These are phyloP conservation scores for Volucella bombylans DNA, from an alignment of 2,888 invertebrate species.

Conservation along the genomic window DNA sequence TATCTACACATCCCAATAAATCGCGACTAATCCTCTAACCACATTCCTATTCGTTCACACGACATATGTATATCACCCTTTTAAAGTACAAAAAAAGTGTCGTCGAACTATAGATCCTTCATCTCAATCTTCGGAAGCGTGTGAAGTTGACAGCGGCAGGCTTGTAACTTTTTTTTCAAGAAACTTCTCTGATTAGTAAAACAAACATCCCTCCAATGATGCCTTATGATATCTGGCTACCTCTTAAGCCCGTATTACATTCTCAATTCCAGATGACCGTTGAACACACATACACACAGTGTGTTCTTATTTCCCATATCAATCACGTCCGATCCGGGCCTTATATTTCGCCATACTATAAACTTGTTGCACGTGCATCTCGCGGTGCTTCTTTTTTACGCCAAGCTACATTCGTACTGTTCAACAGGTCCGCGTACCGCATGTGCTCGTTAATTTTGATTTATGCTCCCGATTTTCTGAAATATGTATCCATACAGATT, in stretches of 20 bases:
- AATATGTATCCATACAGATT: conserved; percentile 70
- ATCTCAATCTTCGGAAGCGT: no score
- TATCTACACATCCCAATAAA: no score
- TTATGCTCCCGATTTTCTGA: conserved; percentile 69
- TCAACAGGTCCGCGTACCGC: conserved; percentile 69
- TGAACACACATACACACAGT: neutral
- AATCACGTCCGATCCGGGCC: conserved; percentile 68
- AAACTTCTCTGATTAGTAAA: conserved; percentile 49
- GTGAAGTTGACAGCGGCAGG: neutral
- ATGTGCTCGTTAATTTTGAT: conserved; percentile 72
- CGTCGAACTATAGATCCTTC: no score
- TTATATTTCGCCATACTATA: conserved; percentile 47
- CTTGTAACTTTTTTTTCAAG: conserved; percentile 9
- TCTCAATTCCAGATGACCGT: conserved; percentile 28
- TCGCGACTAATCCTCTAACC: no score
- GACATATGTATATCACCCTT: no score
- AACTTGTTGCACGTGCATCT: conserved; percentile 58
- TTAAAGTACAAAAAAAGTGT: no score
- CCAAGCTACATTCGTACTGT: conserved; percentile 27
- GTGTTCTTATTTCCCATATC: conserved; percentile 65
- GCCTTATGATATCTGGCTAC: conserved; percentile 35
- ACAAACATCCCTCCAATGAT: conserved; percentile 54
- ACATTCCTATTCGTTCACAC: no score
- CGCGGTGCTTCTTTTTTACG: conserved; percentile 15
- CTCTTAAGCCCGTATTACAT: conserved; percentile 58